Evolutionary conservation across 2,113 vertebrate genomes (phyloP).

Genomic region (Cygnus atratus): DNA sequence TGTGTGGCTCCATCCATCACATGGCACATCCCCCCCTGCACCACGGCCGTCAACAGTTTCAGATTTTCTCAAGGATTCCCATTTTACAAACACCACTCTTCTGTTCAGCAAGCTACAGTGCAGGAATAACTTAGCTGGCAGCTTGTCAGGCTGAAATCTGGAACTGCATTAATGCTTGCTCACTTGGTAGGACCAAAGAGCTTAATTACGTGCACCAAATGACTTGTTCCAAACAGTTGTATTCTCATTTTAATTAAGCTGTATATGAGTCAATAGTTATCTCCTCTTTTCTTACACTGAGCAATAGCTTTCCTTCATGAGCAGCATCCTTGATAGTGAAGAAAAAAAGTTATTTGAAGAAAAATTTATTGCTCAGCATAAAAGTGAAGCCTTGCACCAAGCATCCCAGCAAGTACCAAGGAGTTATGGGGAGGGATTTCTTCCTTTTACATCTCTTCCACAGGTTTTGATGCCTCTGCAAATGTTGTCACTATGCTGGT

Average conservation of each 20-base stretch:
- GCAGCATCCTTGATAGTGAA: not conserved
- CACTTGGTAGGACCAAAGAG: not conserved
- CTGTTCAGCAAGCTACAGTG: fast-evolving
- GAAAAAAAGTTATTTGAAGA: not conserved
- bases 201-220: not conserved
- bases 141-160: not conserved
- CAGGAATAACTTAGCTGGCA: not conserved
- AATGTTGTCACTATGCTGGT: fast-evolving
- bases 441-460: not conserved
- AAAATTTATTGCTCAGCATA: not conserved
- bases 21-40: not conserved
- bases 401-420: fast-evolving
- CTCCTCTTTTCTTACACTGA: not conserved
- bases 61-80: not conserved
- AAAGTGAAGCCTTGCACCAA: not conserved
- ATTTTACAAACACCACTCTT: not conserved
- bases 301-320: not conserved
- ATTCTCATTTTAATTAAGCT: not conserved
- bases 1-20: fast-evolving
- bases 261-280: not conserved
- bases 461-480: not conserved
- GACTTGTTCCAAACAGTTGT: not conserved
- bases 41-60: not conserved
- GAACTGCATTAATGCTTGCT: not conserved
- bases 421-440: not conserved